Conservation (phyloP, 2,113 vertebrate species). For the Emydocephalus ijimae region DNA sequence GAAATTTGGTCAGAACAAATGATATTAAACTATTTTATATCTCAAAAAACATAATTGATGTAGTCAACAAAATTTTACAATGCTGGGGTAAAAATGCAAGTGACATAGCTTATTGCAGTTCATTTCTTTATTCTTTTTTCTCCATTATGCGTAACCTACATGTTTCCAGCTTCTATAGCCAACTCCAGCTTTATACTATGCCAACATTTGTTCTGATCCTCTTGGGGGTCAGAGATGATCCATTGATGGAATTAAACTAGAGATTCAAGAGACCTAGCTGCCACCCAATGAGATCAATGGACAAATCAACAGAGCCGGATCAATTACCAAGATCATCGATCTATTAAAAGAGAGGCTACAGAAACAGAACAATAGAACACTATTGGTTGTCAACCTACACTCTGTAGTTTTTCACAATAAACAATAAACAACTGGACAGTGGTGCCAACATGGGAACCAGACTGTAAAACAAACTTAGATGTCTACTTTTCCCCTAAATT, state of each 20-base stretch:
- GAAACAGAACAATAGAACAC: neutral
- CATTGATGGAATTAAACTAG: neutral
- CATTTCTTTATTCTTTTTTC: neutral
- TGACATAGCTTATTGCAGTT: neutral
- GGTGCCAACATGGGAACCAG: neutral
- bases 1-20: neutral
- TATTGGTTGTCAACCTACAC: neutral
- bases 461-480: neutral
- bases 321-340: neutral
- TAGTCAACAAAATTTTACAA: neutral
- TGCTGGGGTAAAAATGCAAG: neutral
- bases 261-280: neutral
- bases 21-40: neutral
- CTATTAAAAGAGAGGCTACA: neutral
- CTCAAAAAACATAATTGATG: neutral
- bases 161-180: neutral
- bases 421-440: neutral
- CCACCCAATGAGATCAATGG: neutral
- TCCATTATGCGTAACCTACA: neutral
- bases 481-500: neutral
- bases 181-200: neutral
- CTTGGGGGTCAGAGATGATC: neutral
- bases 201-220: neutral
- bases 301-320: neutral
- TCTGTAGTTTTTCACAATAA: neutral